These are phyloP conservation scores for Nymphalis c-album DNA, from an alignment of 2,888 invertebrate species.

Conservation along the genomic window DNA sequence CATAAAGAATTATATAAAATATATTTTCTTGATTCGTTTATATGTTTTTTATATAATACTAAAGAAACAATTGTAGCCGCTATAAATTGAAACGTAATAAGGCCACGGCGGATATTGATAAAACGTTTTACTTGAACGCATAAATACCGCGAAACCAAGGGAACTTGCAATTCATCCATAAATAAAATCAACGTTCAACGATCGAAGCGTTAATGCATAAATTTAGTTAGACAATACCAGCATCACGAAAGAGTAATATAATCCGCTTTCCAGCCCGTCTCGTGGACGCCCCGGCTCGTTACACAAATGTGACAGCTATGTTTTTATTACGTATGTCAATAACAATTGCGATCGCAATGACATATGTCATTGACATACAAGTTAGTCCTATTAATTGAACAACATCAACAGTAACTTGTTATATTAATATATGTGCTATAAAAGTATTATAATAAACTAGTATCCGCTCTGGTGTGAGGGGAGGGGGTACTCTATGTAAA, in stretches of 20 bases:
- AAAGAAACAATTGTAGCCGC: background rate
- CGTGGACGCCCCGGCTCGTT: slow-evolving; percentile 23
- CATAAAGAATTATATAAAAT: no score
- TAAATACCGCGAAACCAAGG: slow-evolving; percentile 6
- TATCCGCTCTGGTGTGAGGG: no score
- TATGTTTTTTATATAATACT: no score
- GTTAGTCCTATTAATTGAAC: background rate
- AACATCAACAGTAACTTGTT: background rate
- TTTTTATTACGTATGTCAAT: slow-evolving; percentile 10
- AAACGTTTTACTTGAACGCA: background rate
- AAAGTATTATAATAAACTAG: no score
- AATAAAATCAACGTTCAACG: slow-evolving; percentile 13
- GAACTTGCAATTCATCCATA: slow-evolving; percentile 1
- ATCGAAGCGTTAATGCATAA: slow-evolving; percentile 16
- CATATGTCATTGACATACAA: background rate
- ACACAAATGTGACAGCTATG: slow-evolving; percentile 1
- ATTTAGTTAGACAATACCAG: slow-evolving; percentile 23
- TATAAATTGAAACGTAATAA: slow-evolving; percentile 3
- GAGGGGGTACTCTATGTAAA: no score
- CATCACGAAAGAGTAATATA: slow-evolving; percentile 28
- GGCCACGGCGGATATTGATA: background rate
- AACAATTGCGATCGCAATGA: background rate
- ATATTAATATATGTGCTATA: background rate
- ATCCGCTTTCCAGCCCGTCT: slow-evolving; percentile 28
- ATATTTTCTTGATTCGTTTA: no score